Conservation (phyloP, 1,140 invertebrate species). For the Trachymyrmex septentrionalis region DNA sequence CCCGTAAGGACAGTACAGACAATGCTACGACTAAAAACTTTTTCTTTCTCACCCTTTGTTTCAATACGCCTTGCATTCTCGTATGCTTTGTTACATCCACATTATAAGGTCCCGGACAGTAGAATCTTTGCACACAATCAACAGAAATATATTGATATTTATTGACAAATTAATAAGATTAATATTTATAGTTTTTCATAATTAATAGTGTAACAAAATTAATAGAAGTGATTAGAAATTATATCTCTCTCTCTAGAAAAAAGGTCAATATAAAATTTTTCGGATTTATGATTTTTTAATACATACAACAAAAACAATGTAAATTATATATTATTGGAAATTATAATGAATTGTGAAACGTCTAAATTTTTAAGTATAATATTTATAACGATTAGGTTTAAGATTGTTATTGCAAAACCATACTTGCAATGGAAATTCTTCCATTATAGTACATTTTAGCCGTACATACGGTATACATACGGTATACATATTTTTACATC, state of each 20-base stretch:
- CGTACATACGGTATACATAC: slow-evolving; percentile 6
- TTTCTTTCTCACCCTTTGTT: slow-evolving; percentile 39
- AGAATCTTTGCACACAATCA: slow-evolving; percentile 30
- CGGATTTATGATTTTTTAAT: neutral
- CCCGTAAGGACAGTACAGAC: slow-evolving; percentile 56
- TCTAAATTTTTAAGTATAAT: slow-evolving; percentile 28
- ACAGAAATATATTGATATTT: slow-evolving; percentile 30
- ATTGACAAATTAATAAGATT: slow-evolving; percentile 29
- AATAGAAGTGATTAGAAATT: neutral
- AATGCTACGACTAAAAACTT: slow-evolving; percentile 63
- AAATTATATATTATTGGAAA: slow-evolving; percentile 3
- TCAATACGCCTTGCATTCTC: slow-evolving; percentile 25
- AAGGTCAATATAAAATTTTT: slow-evolving; percentile 1
- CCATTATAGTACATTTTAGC: slow-evolving; percentile 16
- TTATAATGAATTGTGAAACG: neutral
- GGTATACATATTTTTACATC: slow-evolving; percentile 24
- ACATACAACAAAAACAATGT: slow-evolving; percentile 11
- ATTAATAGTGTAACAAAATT: neutral
- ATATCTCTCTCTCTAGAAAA: neutral
- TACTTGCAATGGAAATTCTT: slow-evolving; percentile 17
- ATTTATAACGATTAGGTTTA: slow-evolving; percentile 16
- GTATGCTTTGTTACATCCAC: slow-evolving; percentile 54
- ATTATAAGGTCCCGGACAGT: slow-evolving; percentile 55
- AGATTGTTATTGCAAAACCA: slow-evolving; percentile 42
- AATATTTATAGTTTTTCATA: slow-evolving; percentile 20